Conservation (phyloP, 2,888 invertebrate species). For the Nymphalis urticae region DNA sequence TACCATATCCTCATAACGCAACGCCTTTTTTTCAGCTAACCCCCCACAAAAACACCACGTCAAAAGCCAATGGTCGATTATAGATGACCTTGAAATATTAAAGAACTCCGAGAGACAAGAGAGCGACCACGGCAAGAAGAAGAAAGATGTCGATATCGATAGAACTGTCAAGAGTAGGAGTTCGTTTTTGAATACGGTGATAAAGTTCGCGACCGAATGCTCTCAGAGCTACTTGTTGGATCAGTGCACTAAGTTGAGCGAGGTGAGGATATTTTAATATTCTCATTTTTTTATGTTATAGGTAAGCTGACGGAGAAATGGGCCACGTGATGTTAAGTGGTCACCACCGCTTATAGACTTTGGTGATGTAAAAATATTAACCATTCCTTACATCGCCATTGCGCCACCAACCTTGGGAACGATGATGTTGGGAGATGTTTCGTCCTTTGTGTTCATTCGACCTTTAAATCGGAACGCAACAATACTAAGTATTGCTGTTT, state of each 20-base stretch:
- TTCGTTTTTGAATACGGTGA: constrained; percentile 59
- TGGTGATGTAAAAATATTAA: too few species aligned
- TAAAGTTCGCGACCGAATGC: constrained; percentile 74
- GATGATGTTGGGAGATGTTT: too few species aligned
- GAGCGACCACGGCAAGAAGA: constrained; percentile 22
- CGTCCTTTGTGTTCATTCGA: too few species aligned
- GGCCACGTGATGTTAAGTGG: too few species aligned
- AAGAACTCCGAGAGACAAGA: constrained; percentile 43
- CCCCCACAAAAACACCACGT: constrained; percentile 61
- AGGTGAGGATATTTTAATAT: constrained; percentile 57
- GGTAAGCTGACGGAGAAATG: too few species aligned
- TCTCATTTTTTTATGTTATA: too few species aligned
- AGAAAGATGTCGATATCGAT: constrained; percentile 47
- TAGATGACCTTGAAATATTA: constrained; percentile 57
- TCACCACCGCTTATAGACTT: too few species aligned
- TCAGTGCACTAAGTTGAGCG: constrained; percentile 77
- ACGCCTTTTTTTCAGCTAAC: constrained; percentile 49
- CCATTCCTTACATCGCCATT: too few species aligned
- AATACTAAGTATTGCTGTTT: too few species aligned
- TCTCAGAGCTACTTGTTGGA: constrained; percentile 75
- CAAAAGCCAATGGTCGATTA: constrained; percentile 63
- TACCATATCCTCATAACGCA: too few species aligned
- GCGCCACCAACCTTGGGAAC: too few species aligned
- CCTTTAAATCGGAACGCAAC: too few species aligned
- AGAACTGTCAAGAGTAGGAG: constrained; percentile 59